Base-by-base conservation (phyloP, 2,888 invertebrate species). In the Dromius quadrimaculatus region DNA sequence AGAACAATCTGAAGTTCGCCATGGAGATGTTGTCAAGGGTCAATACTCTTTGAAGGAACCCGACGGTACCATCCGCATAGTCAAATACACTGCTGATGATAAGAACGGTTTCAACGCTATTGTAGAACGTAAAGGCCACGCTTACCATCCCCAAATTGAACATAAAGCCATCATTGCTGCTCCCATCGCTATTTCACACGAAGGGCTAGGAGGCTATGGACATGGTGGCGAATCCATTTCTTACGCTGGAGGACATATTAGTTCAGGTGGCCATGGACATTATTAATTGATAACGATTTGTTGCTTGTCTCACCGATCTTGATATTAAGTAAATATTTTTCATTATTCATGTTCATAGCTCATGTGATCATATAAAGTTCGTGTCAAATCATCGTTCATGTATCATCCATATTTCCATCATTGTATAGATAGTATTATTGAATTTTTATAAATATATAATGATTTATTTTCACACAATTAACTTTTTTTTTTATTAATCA, bases 61-160 rank as follows among this genome's bases (percentile, higher is more conserved):
- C 11, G 70, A 70, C 22, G 70, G 70, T 23, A 70, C 70, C 17
- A 70, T 70, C 62, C 70, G 70, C 38, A 62, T 62, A 11, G 70
- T 70, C 47, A 70, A 70, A 28, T 70, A 70, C 36, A 70, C 70
- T 38, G 70, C 70, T 20, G 70, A 70, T 19, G 22, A 45, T 1
- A 47, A 70, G 22, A 70, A 61, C 59, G 70, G 70, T 2, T 70
- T 70, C 70, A 70, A 70, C 36, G 70, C 70, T 8, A 23, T 70
- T 23, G 70, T 70, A 3, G 62, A 61, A 6, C 61, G 70, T 34
- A n/a, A 45, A 45, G 70, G 70, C 9, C 70, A 70, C 62, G 70
- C 70, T 20, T 22, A 38, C 17, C 70, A 70, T 32, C 70, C 70
- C 9, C 62, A 70, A 34, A 47, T 70, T 20, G 47, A 62, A 13